These are phyloP conservation scores for Eugnorisma glareosa DNA, from an alignment of 2,888 invertebrate species.

Conservation along the genomic window DNA sequence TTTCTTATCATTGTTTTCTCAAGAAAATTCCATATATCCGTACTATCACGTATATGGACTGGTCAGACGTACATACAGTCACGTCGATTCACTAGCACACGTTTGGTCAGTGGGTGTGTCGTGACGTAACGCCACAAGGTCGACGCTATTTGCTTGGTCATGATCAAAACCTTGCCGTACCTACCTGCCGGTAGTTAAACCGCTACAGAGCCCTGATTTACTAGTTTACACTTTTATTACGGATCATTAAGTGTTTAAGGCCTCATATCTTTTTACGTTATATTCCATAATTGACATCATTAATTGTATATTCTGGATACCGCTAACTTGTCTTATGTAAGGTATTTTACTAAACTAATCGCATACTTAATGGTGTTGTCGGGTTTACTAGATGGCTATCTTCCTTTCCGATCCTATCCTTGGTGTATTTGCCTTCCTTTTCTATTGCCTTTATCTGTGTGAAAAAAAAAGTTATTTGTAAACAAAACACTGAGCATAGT, in stretches of 20 bases:
- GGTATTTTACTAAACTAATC: not conserved
- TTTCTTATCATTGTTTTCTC: not conserved
- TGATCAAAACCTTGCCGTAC: constrained; percentile 45
- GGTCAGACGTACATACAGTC: constrained; percentile 2
- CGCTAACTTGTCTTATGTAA: not conserved
- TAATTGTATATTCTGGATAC: not conserved
- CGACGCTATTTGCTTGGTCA: constrained; percentile 54
- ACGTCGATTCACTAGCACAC: constrained; percentile 39
- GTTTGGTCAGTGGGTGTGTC: constrained; percentile 63
- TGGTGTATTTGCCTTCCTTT: no score
- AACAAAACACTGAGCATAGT: not conserved
- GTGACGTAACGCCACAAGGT: constrained; percentile 59
- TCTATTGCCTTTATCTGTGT: not conserved
- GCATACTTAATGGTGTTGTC: not conserved
- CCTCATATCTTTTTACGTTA: not conserved
- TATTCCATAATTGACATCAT: not conserved
- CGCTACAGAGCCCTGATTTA: constrained; percentile 41
- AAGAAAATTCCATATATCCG: constrained; percentile 6
- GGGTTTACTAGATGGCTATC: not conserved
- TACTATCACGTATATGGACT: not conserved
- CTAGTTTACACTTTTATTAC: constrained; percentile 21
- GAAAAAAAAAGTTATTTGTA: not conserved
- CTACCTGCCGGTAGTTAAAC: constrained; percentile 31
- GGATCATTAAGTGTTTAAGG: constrained; percentile 12
- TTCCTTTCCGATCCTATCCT: no score